phyloP scores from a whole-genome alignment of 2,888 invertebrate genomes.

The Amaurobius ferox region DNA sequence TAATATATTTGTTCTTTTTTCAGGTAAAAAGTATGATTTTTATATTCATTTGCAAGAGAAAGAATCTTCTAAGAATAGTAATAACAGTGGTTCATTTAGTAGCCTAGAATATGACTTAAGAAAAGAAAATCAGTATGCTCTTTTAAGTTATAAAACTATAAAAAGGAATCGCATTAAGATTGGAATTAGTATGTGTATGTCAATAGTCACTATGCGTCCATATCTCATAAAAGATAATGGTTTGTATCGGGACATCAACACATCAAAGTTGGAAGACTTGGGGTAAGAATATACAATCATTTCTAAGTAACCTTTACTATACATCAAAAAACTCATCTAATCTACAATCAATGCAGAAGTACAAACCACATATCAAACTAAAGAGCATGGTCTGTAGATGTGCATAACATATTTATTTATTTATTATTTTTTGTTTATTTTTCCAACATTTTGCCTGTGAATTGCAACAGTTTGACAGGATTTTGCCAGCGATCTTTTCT shows the following conservation, averaged over 20 bases:
- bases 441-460: too few species aligned
- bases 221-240: constrained; percentile 30
- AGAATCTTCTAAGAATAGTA: background rate
- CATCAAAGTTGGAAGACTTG: constrained; percentile 20
- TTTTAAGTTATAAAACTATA: constrained; percentile 6
- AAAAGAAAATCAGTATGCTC: constrained; percentile 29
- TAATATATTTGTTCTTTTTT: constrained; percentile 2
- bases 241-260: constrained; percentile 30
- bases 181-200: constrained; percentile 30
- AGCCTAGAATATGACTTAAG: background rate
- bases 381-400: too few species aligned
- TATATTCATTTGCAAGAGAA: constrained; percentile 42
- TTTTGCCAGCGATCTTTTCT: too few species aligned
- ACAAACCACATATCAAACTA: background rate
- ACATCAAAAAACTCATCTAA: too few species aligned
- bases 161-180: background rate
- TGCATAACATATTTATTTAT: too few species aligned
- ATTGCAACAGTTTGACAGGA: too few species aligned
- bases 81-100: constrained; percentile 10
- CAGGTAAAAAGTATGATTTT: constrained; percentile 36
- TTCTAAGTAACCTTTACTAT: too few species aligned
- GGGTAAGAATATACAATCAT: too few species aligned
- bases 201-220: constrained; percentile 38
- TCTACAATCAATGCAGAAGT: too few species aligned
- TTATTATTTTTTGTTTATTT: too few species aligned